Percentiles rank a stretch among this genome's conserved stretches.
Evolutionary conservation across 2,113 vertebrate genomes (phyloP).

Genomic region (Zeus faber): DNA sequence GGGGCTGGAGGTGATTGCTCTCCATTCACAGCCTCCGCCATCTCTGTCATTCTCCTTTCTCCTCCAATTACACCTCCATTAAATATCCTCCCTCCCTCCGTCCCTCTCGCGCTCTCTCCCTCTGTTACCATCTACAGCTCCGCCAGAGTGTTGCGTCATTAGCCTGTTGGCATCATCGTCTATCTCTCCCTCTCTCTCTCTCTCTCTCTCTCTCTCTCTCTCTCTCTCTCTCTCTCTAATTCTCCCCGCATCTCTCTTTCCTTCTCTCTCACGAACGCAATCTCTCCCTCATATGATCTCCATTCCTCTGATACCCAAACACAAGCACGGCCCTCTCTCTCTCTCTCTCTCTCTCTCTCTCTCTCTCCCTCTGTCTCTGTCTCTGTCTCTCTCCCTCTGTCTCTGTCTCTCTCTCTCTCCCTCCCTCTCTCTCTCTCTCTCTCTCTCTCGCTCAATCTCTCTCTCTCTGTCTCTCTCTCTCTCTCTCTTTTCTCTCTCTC

Average conservation of each 20-base stretch:
- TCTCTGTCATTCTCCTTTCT: constrained; percentile 11
- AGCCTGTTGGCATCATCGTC: constrained; percentile 26
- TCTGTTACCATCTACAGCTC: background rate
- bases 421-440: constrained; percentile 4
- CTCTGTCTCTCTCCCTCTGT: constrained; percentile 13
- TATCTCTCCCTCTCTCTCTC: background rate
- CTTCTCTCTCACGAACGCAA: background rate
- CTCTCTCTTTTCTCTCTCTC: constrained; percentile 23
- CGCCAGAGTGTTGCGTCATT: constrained; percentile 44
- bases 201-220: background rate
- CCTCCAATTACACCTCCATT: constrained; percentile 10
- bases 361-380: constrained; percentile 21
- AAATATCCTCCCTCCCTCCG: background rate
- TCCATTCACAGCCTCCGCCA: too few relatives aligned
- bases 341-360: background rate
- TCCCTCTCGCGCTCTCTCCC: constrained; percentile 7
- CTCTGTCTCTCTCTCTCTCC: constrained; percentile 27
- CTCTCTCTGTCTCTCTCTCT: constrained; percentile 4
- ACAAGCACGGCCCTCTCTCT: background rate
- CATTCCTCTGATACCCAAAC: background rate
- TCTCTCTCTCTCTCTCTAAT: background rate
- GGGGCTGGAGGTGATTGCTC: too few relatives aligned
- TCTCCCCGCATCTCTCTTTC: background rate
- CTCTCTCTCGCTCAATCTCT: too few relatives aligned
- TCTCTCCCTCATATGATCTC: too few relatives aligned